Evolutionary conservation across 2,797 vertebrate genomes (phyloP).

Genomic region (Lepilemur ruficaudatus): DNA sequence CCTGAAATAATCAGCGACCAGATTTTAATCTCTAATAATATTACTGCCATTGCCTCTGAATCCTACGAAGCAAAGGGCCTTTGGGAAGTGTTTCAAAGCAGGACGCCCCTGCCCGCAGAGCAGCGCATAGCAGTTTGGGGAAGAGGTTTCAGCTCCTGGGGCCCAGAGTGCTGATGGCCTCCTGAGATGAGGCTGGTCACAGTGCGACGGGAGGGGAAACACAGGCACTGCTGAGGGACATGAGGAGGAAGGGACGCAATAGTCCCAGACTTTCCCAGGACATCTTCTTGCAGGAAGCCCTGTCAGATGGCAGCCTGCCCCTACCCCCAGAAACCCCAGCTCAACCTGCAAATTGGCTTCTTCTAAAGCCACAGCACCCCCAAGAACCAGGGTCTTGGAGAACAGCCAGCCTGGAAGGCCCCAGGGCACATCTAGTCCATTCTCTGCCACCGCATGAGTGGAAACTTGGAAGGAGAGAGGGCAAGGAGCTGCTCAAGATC

Average conservation of each 20-base stretch:
- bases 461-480: background rate
- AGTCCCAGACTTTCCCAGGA: background rate
- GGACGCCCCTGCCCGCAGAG: background rate
- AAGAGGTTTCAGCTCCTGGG: background rate
- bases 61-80: background rate
- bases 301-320: background rate
- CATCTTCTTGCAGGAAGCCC: background rate
- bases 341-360: background rate
- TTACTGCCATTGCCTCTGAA: accelerated
- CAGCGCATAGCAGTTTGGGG: background rate
- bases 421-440: background rate
- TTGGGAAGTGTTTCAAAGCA: background rate
- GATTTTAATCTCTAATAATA: background rate
- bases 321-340: background rate
- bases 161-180: background rate
- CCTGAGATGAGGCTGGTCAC: background rate
- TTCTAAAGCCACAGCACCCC: background rate
- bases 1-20: background rate
- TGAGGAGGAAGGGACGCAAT: background rate
- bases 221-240: background rate
- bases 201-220: background rate
- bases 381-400: background rate
- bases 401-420: background rate
- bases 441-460: background rate
- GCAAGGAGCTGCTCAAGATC: background rate